Percentiles rank a stretch among this genome's conserved stretches.
These are phyloP conservation scores for Epinephelus fuscoguttatus DNA, from an alignment of 2,113 vertebrate species.

Conservation along the genomic window DNA sequence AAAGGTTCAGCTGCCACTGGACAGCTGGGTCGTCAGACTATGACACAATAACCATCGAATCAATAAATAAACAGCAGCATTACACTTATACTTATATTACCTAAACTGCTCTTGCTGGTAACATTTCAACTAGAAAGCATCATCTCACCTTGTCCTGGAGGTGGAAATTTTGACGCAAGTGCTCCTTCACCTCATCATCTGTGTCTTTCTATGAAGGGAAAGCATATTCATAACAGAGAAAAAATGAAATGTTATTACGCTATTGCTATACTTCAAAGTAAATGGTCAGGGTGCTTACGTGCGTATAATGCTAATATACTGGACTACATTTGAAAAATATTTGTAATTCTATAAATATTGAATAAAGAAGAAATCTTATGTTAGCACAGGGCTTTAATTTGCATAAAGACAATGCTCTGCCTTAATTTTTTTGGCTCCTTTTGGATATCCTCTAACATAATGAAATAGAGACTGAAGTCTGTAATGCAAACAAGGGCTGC, in stretches of 20 bases:
- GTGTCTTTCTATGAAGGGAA: slow-evolving; percentile 92
- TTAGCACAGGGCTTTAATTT: background rate
- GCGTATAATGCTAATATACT: background rate
- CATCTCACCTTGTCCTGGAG: slow-evolving; percentile 93
- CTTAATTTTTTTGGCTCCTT: background rate
- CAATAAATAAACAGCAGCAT: background rate
- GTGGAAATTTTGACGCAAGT: slow-evolving; percentile 93
- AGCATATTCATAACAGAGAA: background rate
- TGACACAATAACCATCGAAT: slow-evolving; percentile 1
- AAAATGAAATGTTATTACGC: background rate
- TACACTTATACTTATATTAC: background rate
- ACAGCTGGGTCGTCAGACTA: slow-evolving; percentile 97
- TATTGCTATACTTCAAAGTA: background rate
- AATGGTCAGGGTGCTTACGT: background rate
- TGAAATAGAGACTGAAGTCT: background rate
- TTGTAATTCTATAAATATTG: background rate
- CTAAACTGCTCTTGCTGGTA: background rate
- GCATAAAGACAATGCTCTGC: background rate
- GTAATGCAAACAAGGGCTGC: background rate
- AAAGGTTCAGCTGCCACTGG: slow-evolving; percentile 97
- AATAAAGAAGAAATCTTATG: background rate
- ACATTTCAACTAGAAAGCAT: background rate
- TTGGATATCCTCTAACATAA: background rate
- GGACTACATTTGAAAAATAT: background rate
- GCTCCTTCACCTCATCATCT: slow-evolving; percentile 97